Evolutionary conservation across 1,140 invertebrate genomes (phyloP), one percentile per base, ranked within the genome.

Genomic region (Drosophila asahinai): DNA sequence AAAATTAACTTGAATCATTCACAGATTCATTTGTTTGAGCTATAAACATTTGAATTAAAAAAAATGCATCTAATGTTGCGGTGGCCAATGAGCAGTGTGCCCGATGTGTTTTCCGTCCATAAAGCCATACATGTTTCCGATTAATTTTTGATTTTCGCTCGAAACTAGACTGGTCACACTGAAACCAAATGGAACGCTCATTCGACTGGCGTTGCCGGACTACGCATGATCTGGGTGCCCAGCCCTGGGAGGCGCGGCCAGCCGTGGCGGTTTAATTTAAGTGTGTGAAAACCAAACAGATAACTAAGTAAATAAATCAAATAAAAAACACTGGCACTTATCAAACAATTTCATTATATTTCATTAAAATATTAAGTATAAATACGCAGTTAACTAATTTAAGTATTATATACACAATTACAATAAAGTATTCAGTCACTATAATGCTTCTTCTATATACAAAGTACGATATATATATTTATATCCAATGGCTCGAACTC

Each of bases 341-440:
- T 87, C 65, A 87, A 87, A 87, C 84, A 87, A 87, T 84, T 89
- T 84, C 80, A 62, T 90, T 87, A 89, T 87, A 81, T 81, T 87
- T 87, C 81, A 63, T 87, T 57, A 90, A 89, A 87, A 84, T 90
- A 90, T 87, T 84, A 89, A 75, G 77, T 87, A 86, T 90, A 89
- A 89, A 89, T 89, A 89, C 71, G 75, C 63, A 80, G 86, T 90
- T 89, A 82, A 77, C 86, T 90, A 90, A 57, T 57, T 64, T 62
- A 90, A 86, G 86, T 90, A 90, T 90, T 90, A 90, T 90, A 90
- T 90, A 90, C 86, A 90, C 81, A 90, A 90, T 86, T 90, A 90
- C 75, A 90, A 90, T 91, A 86, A 86, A 66, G 79, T 90, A 90
- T 90, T 90, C 86, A 90, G 86, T 90, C 86, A 90, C 86, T 90